Evolutionary conservation across 2,113 vertebrate species (phyloP), one percentile per base, ranked within the genome.

Genomic region (Colossoma macropomum): DNA sequence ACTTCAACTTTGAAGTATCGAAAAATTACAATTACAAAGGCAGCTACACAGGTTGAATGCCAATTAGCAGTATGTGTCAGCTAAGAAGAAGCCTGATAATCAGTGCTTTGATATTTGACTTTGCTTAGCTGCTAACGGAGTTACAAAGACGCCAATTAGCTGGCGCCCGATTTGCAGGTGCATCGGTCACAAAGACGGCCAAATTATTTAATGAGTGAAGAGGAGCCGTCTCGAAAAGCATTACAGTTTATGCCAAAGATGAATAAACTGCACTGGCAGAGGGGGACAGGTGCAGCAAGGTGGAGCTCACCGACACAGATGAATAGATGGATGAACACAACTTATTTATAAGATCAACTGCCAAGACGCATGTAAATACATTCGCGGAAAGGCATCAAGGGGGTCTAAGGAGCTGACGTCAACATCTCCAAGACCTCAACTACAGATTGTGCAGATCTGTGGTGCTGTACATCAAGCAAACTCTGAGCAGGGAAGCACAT

Each of bases 1-100:
- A 25, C 66, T 34, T 21, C 16, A 38, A 23, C 30, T 38, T 69
- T 23, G 66, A 69, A 69, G 66, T 19, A 27, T 30, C 19, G 1
- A 69, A 69, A 38, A 41, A 38, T 23, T 38, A 69, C 66, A 69
- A 34, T 34, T 38, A 69, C 66, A 69, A 69, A 69, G 63, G 32
- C 66, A 69, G 32, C 66, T 69, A 12, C 66, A 41, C 32, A 69
- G 30, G 66, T 69, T 34, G 30, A 34, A 69, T 69, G 19, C 34
- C 32, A 69, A 69, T 62, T 62, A 62, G 59, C 59, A 1, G 59
- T 25, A 27, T 27, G n/a, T 62, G 59, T 62, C 59, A 62, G 59
- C 59, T n/a, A 25, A 62, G 59, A 62, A 62, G 59, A 62, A n/a
- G 17, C 21, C 28, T 41, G 30, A 21, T 34, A 69, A 23, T 41